Evolutionary conservation across 1,140 invertebrate genomes (phyloP), one percentile per base, ranked within the genome.

Genomic region (Tigriopus japonicus): DNA sequence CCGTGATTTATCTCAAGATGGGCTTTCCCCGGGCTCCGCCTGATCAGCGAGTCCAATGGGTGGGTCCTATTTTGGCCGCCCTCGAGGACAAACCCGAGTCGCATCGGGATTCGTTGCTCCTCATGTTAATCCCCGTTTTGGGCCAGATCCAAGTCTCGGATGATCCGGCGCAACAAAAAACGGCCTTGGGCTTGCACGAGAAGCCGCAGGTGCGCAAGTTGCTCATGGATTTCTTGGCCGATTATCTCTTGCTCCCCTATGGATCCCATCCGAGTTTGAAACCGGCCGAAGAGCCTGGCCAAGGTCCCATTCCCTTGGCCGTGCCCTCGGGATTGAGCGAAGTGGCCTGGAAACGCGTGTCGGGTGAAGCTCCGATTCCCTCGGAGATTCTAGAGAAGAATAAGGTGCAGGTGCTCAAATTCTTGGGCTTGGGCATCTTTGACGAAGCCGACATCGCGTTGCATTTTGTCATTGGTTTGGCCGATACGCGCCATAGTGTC

Each of bases 1-100:
- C 86, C 49, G 87, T 93, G 58, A 88, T 94, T 67, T 95, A 93
- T 68, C 85, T 94, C 49, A 90, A 87, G 71, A 80, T 92, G 78
- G 88, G 89, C 15, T 94, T 81, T 75, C 86, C 87, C 1, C 23
- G 59, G 6, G 35, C n/a, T 21, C 17, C 28, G 15, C 71, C 79
- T 42, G 80, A 81, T 14, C 80, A 85, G 65, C 87, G 91, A 72
- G 76, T 81, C 5, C 78, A 81, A 66, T 71, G 92, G 52, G 75
- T 88, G 15, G 83, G 87, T 19, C 74, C 76, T 62, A 67, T 95
- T 54, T 72, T 94, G 14, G 81, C 82, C 67, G 81, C 86, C 64
- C 74, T 89, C 19, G 82, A 87, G 66, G 81, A 81, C 52, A 88
- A 87, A 70, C 83, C 87, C 54, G 75, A 81, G 63, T 77, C 79